Evolutionary conservation across 2,888 invertebrate species (phyloP).

Genomic region (Acleris literana): DNA sequence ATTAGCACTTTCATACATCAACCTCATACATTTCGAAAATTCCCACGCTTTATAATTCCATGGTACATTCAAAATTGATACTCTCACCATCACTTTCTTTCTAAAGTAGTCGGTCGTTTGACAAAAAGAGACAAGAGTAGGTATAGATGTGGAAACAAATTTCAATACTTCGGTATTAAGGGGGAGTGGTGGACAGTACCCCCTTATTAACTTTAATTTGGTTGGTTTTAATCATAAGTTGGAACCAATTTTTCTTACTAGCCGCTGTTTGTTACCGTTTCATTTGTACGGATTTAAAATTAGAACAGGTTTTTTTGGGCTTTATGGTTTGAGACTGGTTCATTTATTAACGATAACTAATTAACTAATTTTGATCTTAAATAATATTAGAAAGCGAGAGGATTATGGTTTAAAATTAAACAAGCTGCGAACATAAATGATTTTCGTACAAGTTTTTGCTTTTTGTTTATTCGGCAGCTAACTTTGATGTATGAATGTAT

Average conservation of each 20-base stretch:
- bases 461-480: too few species aligned
- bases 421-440: too few species aligned
- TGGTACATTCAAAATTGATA: conserved; percentile 41
- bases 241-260: conserved; percentile 60
- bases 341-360: too few species aligned
- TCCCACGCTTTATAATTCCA: conserved; percentile 62
- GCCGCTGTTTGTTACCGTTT: conserved; percentile 44
- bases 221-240: conserved; percentile 68
- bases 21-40: conserved; percentile 38
- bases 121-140: conserved; percentile 54
- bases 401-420: too few species aligned
- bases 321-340: too few species aligned
- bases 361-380: not conserved
- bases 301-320: conserved; percentile 17
- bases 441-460: too few species aligned
- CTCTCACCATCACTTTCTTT: conserved; percentile 48
- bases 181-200: conserved; percentile 70
- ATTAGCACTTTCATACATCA: conserved; percentile 28
- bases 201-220: conserved; percentile 73
- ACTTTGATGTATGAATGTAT: too few species aligned
- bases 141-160: conserved; percentile 50
- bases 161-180: conserved; percentile 67
- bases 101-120: conserved; percentile 34
- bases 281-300: conserved; percentile 38
- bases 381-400: not conserved